Evolutionary conservation across 2,113 vertebrate genomes (phyloP), one percentile per base, ranked within the genome.

Genomic region (Crotalus tigris): DNA sequence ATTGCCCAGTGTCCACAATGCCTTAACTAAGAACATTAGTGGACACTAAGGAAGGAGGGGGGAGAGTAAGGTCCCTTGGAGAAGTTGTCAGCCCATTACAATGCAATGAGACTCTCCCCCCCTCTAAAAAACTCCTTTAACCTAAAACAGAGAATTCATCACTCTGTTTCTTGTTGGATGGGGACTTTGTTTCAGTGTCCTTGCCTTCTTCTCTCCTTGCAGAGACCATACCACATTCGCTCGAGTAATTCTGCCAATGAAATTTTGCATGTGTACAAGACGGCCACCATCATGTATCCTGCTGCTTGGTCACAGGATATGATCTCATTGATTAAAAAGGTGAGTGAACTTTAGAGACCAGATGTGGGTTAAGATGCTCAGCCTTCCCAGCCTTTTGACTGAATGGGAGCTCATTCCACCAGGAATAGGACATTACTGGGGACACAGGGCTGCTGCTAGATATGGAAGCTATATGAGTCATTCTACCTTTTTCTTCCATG

Each of bases 201-300:
- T 88, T 91, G 64, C 33, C 49, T 89, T 13, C 21, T 59, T 46
- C 26, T 21, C 0, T 88, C 94, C 93, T 92, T 92, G 0, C 97
- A 99, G 99, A 98, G 99, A 95, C 99, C 99, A 0, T 99, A 99
- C 49, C 98, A 98, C 33, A 99, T 99, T 96, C 98, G 98, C 93
- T 98, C 98, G 96, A 98, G 93, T 58, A 98, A 97, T 2, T 97
- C 98, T 11, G 81, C 98, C n/a, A 96, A 97, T 23, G 99, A 99
- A 92, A 98, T 99, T 3, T 97, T 98, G 8, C 98, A 97, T n/a
- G 95, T 98, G 91, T 98, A 99, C 94, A 97, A 94, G 97, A 99
- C 98, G 0, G 98, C 98, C 0, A 96, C 97, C 1, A 98, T 99
- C 89, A 97, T 96, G 94, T 99, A 98, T 95, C 98, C 99, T 1